phyloP scores from a whole-genome alignment of 1,140 invertebrate genomes.

The Tetranychus urticae region DNA sequence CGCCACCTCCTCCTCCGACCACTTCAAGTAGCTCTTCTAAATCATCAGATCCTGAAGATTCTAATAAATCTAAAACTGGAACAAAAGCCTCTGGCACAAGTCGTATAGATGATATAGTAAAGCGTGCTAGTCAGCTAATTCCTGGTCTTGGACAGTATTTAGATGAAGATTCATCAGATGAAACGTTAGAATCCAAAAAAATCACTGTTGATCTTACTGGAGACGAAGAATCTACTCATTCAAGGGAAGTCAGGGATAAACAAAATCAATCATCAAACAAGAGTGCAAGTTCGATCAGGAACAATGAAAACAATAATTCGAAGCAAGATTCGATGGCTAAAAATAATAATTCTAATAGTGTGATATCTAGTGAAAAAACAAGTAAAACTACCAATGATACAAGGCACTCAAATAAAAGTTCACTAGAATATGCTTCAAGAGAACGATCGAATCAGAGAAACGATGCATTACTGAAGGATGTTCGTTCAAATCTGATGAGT shows the following conservation, averaged over 20 bases:
- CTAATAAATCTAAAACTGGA: not conserved
- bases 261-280: not conserved
- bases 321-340: not conserved
- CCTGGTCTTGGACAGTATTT: not conserved
- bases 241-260: not conserved
- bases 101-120: not conserved
- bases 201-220: not conserved
- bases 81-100: not conserved
- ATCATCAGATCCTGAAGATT: not conserved
- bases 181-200: not conserved
- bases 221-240: not conserved
- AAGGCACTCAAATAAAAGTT: not conserved
- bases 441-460: not conserved
- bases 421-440: not conserved
- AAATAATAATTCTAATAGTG: no score
- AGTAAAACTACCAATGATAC: not conserved
- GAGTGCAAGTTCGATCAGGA: no score
- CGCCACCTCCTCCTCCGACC: not conserved
- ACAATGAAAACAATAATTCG: not conserved
- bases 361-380: not conserved
- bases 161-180: not conserved
- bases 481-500: not conserved
- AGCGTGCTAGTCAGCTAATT: not conserved
- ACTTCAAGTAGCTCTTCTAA: not conserved
- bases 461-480: not conserved